These are phyloP conservation scores for Apomyelois bistriatella DNA, from an alignment of 2,888 invertebrate species.

Conservation along the genomic window DNA sequence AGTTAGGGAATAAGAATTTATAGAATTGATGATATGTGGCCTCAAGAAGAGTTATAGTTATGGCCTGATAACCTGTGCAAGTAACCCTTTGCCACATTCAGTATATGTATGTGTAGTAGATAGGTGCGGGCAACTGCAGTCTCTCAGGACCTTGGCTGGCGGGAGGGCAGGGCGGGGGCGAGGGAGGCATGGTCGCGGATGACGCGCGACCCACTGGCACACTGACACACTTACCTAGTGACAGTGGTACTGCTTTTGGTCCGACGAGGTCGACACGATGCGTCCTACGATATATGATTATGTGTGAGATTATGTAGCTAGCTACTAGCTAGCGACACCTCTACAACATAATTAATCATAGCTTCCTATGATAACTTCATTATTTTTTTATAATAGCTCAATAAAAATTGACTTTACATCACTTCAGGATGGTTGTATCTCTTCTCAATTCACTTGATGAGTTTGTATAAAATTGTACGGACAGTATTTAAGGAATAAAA, in stretches of 20 bases:
- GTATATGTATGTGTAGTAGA: slow-evolving; percentile 31
- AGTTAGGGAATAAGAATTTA: not conserved
- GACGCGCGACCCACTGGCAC: slow-evolving; percentile 78
- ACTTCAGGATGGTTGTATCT: no score
- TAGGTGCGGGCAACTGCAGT: slow-evolving; percentile 59
- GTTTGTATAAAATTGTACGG: no score
- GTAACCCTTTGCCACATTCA: slow-evolving; percentile 30
- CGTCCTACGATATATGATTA: slow-evolving; percentile 59
- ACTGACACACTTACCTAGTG: slow-evolving; percentile 80
- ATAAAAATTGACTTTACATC: no score
- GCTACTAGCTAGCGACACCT: no score
- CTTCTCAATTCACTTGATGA: no score
- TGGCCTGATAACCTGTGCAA: slow-evolving; percentile 16
- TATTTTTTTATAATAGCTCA: no score
- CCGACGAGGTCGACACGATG: slow-evolving; percentile 68
- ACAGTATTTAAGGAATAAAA: no score
- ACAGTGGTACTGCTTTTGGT: slow-evolving; percentile 79
- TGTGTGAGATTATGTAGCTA: slow-evolving; percentile 19
- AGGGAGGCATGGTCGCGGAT: slow-evolving; percentile 65
- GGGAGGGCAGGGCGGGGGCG: slow-evolving; percentile 34
- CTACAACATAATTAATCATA: no score
- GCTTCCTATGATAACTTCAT: no score
- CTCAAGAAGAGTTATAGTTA: not conserved
- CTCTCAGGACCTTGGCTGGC: slow-evolving; percentile 67
- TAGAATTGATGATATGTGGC: not conserved